Evolutionary conservation across 2,888 invertebrate species (phyloP), one percentile per base, ranked within the genome.

Genomic region (Cheilosia soror): DNA sequence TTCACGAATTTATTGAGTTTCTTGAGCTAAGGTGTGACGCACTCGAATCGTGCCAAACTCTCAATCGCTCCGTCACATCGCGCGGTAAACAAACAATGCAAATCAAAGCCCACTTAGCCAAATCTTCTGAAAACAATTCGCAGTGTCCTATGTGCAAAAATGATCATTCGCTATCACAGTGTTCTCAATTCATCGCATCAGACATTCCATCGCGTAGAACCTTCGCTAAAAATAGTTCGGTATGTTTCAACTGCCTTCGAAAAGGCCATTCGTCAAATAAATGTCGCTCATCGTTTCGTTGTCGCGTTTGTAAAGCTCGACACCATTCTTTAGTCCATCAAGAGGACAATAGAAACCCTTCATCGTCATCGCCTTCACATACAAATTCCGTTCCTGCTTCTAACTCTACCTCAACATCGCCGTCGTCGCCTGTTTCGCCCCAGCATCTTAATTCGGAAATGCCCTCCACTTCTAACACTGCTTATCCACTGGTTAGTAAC

Each of bases 21-120:
- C 29, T 53, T 2, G 53, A 31, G 6, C 31, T 31, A 2, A 11
- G 53, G n/a, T 53, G 53, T 13, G 53, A 53, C 6, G 53, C 53
- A 31, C n/a, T 53, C n/a, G 53, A 53, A 53, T n/a, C 53, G 31
- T 53, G 31, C 5, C 53, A 31, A 53, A 29, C 53, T 0, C 29
- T 31, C 20, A 53, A n/a, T 31, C 53, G 53, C n/a, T 53, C 53
- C 5, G n/a, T 31, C 31, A 2, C 5, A 31, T 27, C 51, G 13
- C 51, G 51, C 15, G 13, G 27, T 15, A 65, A 51, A 37, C 20
- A 11, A 5, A 9, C 60, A 2, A 5, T 5, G 44, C 31, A 69
- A 5, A 65, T 55, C 13, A 53, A 53, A 15, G 27, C 53, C 11
- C 72, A 62, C 31, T 42, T 62, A 13, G 60, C 51, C 15, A 47